Evolutionary conservation across 2,113 vertebrate genomes (phyloP).

Genomic region (Bostrychus sinensis): DNA sequence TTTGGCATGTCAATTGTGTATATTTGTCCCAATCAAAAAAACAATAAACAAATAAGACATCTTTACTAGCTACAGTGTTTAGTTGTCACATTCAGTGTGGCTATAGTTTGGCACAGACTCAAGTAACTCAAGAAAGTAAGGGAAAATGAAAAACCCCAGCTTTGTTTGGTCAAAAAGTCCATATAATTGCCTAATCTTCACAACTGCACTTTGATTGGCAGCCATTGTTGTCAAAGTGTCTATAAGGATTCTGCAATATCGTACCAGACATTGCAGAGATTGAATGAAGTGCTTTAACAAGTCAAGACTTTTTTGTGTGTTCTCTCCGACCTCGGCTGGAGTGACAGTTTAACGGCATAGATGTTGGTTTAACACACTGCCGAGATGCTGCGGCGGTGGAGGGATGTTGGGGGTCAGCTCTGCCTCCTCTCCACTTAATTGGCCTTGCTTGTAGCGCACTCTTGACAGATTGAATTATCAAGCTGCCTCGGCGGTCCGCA

Average conservation of each 20-base stretch:
- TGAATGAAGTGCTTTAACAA: slow-evolving; percentile 21
- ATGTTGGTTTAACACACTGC: slow-evolving; percentile 64
- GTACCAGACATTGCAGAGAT: slow-evolving; percentile 30
- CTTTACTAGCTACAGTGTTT: too few species aligned
- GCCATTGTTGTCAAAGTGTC: slow-evolving; percentile 60
- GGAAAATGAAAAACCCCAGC: slow-evolving; percentile 44
- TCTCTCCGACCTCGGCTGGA: slow-evolving; percentile 54
- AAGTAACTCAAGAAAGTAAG: slow-evolving; percentile 20
- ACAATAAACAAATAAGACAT: too few species aligned
- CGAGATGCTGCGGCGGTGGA: slow-evolving; percentile 55
- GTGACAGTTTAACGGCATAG: slow-evolving; percentile 63
- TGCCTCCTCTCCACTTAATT: slow-evolving; percentile 78
- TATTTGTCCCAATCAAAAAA: too few species aligned
- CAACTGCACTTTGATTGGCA: slow-evolving; percentile 62
- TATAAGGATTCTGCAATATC: slow-evolving; percentile 26
- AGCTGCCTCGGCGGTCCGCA: slow-evolving; percentile 65
- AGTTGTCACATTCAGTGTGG: too few species aligned
- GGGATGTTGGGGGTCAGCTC: slow-evolving; percentile 61
- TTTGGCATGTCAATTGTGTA: too few species aligned
- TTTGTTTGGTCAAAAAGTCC: slow-evolving; percentile 44
- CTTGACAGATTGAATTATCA: slow-evolving; percentile 82
- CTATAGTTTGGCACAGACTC: too few species aligned
- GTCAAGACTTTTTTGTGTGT: slow-evolving; percentile 19
- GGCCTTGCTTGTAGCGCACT: slow-evolving; percentile 68
- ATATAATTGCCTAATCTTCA: slow-evolving; percentile 50